Percentiles rank a stretch among this genome's conserved stretches.
These are phyloP conservation scores for Ectropis grisescens DNA, from an alignment of 1,140 invertebrate genomes.

Conservation along the genomic window DNA sequence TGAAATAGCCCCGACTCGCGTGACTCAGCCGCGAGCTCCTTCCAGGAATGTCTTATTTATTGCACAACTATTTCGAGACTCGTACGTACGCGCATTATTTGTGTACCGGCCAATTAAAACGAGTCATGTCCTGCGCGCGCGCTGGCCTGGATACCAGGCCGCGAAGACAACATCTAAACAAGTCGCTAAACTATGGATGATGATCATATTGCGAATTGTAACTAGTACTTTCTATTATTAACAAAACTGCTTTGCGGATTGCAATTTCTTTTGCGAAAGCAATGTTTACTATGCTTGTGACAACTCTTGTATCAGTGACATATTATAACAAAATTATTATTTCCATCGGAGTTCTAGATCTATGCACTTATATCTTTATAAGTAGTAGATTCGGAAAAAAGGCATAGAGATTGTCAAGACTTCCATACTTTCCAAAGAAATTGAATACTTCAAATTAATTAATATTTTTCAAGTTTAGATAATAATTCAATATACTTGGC, in stretches of 20 bases:
- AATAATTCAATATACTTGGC: conserved; percentile 1
- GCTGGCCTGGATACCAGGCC: conserved; percentile 1
- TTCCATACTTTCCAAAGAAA: too few relatives aligned
- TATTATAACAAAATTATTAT: too few relatives aligned
- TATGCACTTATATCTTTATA: not conserved
- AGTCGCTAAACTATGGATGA: not conserved
- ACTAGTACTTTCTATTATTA: too few relatives aligned
- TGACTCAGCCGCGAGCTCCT: conserved; percentile 29
- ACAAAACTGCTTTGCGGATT: not conserved
- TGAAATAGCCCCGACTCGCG: conserved; percentile 40
- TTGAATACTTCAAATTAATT: too few relatives aligned
- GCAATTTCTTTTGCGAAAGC: not conserved
- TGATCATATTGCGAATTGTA: not conserved
- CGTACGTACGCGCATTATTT: too few relatives aligned
- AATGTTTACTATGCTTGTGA: not conserved
- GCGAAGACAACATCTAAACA: not conserved
- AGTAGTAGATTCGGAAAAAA: too few relatives aligned
- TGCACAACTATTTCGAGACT: conserved; percentile 7
- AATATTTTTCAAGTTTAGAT: not conserved
- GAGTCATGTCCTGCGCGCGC: too few relatives aligned
- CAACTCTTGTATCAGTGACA: too few relatives aligned
- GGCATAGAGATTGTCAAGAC: too few relatives aligned
- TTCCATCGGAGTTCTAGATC: not conserved
- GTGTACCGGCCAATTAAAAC: too few relatives aligned
- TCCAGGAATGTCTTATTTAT: conserved; percentile 8